Evolutionary conservation across 2,113 vertebrate genomes (phyloP).

Genomic region (Phoxinus phoxinus): DNA sequence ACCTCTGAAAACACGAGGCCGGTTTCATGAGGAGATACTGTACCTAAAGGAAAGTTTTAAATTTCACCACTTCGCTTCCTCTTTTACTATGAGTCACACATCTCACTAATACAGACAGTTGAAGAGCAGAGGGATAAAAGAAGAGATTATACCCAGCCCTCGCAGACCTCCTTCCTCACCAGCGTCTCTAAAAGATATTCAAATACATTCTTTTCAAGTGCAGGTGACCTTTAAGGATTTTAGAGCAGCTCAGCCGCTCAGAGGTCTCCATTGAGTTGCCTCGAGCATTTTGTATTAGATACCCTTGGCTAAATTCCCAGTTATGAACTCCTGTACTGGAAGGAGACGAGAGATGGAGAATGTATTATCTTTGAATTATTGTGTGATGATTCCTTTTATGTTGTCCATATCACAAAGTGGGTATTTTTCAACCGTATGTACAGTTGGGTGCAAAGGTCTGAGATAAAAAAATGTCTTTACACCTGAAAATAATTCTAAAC

Average conservation of each 20-base stretch:
- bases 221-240: constrained; percentile 65
- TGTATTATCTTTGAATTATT: constrained; percentile 28
- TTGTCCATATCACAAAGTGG: not conserved
- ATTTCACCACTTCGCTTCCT: not conserved
- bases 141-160: constrained; percentile 48
- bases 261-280: constrained; percentile 12
- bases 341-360: not conserved
- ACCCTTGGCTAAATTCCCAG: constrained; percentile 48
- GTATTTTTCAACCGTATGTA: not conserved
- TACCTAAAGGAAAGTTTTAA: not conserved
- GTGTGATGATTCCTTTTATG: constrained; percentile 25
- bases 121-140: constrained; percentile 46
- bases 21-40: not conserved
- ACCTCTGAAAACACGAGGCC: not conserved
- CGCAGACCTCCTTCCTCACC: constrained; percentile 38
- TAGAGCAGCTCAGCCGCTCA: constrained; percentile 1
- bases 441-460: not conserved
- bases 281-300: constrained; percentile 1
- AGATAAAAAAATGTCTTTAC: too few relatives aligned
- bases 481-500: not conserved
- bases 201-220: constrained; percentile 55
- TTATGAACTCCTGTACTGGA: constrained; percentile 29
- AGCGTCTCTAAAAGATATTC: constrained; percentile 48
- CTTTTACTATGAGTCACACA: constrained; percentile 23
- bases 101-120: constrained; percentile 13